Conservation (phyloP, 1,140 invertebrate genomes). For the Camponotus pennsylvanicus region DNA sequence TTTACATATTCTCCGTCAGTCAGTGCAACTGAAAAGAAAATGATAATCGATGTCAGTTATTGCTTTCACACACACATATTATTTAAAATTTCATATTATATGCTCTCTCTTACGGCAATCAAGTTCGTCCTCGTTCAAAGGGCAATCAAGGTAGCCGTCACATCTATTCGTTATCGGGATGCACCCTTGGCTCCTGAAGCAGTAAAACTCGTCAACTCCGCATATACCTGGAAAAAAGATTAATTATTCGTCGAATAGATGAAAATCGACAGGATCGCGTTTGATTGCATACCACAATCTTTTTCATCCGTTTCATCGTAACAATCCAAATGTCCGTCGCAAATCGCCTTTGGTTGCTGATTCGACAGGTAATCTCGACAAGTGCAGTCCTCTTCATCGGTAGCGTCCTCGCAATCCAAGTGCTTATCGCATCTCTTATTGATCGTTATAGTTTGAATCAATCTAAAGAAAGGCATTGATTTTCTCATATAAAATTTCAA, state of each 20-base stretch:
- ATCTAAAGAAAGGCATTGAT: slow-evolving; percentile 81
- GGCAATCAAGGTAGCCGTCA: slow-evolving; percentile 88
- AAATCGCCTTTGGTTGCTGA: slow-evolving; percentile 88
- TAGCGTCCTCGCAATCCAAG: slow-evolving; percentile 93
- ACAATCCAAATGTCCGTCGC: slow-evolving; percentile 93
- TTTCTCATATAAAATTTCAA: slow-evolving; percentile 43
- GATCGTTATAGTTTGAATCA: slow-evolving; percentile 88
- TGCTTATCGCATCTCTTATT: slow-evolving; percentile 89
- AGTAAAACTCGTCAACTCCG: slow-evolving; percentile 86
- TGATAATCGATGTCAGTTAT: slow-evolving; percentile 7
- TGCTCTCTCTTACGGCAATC: slow-evolving; percentile 88
- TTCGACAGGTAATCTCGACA: slow-evolving; percentile 90
- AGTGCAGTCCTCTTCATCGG: slow-evolving; percentile 91
- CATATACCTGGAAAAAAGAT: slow-evolving; percentile 86
- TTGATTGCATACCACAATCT: slow-evolving; percentile 87
- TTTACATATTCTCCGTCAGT: slow-evolving; percentile 88
- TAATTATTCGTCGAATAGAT: not conserved
- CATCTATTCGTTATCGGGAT: slow-evolving; percentile 88
- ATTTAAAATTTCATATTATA: not conserved
- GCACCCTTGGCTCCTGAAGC: slow-evolving; percentile 87
- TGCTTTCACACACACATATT: slow-evolving; percentile 18
- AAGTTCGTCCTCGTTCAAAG: slow-evolving; percentile 90
- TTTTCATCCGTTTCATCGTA: slow-evolving; percentile 91
- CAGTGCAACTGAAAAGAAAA: slow-evolving; percentile 87
- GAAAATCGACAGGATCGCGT: not conserved